Percentiles rank a stretch among this genome's conserved stretches.
Conservation (phyloP, 2,888 invertebrate genomes). For the Cancer borealis region DNA sequence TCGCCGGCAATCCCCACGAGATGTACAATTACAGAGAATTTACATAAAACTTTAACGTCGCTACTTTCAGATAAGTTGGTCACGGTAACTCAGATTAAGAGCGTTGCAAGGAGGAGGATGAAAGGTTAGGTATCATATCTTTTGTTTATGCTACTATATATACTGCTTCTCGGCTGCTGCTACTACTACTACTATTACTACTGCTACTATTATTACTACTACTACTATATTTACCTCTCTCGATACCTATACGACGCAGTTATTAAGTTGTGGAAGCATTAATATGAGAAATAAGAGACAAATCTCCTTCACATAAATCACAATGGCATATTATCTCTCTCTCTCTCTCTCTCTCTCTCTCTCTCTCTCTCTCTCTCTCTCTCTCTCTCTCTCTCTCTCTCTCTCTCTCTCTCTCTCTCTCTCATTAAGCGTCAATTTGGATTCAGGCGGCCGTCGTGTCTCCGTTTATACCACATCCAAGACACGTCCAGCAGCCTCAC, state of each 20-base stretch:
- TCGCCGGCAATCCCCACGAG: neutral
- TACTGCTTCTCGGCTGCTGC: neutral
- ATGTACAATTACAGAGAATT: neutral
- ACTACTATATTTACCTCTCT: neutral
- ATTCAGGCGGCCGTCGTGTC: neutral
- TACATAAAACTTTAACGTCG: neutral
- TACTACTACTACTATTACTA: neutral
- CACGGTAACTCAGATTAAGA: neutral
- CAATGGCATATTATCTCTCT: neutral
- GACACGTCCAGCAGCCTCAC: neutral
- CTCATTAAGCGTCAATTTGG: neutral
- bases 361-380: slow-evolving; percentile 50
- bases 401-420: slow-evolving; percentile 31
- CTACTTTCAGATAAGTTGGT: neutral
- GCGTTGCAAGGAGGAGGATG: neutral
- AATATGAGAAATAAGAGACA: neutral
- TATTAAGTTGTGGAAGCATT: neutral
- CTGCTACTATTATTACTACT: neutral
- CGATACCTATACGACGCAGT: neutral
- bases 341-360: neutral
- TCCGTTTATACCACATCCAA: neutral
- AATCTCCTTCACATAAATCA: neutral
- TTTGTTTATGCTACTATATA: neutral
- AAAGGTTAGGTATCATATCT: neutral
- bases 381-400: slow-evolving; percentile 6